Evolutionary conservation across 37 sponge, comb jelly and placozoan genomes (phyloP).

Genomic region (Theonella swinhoei): DNA sequence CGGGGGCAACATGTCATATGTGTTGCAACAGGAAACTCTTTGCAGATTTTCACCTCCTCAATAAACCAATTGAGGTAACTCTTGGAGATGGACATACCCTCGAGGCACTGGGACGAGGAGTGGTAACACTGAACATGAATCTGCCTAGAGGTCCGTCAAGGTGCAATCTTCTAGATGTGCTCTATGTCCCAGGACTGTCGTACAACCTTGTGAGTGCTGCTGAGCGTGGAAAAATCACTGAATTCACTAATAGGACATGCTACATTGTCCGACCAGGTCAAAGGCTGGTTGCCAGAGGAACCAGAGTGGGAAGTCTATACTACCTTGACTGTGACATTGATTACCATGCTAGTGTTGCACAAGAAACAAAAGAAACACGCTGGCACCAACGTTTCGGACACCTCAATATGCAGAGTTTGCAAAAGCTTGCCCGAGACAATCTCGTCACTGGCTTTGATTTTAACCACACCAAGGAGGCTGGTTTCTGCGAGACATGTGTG

Average conservation of each 20-base stretch:
- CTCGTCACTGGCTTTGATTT: too few species aligned
- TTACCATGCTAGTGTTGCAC: too few species aligned
- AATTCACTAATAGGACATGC: conserved; percentile 14
- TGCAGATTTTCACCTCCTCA: conserved; percentile 10
- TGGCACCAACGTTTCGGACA: too few species aligned
- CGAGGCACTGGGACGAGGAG: conserved; percentile 23
- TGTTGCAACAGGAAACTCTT: conserved; percentile 36
- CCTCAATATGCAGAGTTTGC: too few species aligned
- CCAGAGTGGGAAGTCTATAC: conserved; percentile 26
- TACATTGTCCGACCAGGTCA: neutral
- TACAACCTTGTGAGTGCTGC: conserved; percentile 52
- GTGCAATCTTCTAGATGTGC: conserved; percentile 41
- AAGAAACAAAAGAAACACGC: neutral
- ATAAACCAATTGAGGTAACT: conserved; percentile 30
- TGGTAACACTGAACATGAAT: conserved; percentile 33
- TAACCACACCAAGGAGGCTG: too few species aligned
- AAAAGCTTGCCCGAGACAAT: too few species aligned
- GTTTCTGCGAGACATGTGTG: too few species aligned
- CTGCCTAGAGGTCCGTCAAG: conserved; percentile 13
- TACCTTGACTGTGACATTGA: conserved; percentile 20
- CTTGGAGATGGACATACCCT: conserved; percentile 57
- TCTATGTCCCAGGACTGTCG: conserved; percentile 50
- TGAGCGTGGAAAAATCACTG: conserved; percentile 20
- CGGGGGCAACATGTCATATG: conserved; percentile 61
- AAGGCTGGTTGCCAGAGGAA: conserved; percentile 12